These are phyloP conservation scores for Synanthedon myopaeformis DNA, from an alignment of 2,888 invertebrate species.

Conservation along the genomic window DNA sequence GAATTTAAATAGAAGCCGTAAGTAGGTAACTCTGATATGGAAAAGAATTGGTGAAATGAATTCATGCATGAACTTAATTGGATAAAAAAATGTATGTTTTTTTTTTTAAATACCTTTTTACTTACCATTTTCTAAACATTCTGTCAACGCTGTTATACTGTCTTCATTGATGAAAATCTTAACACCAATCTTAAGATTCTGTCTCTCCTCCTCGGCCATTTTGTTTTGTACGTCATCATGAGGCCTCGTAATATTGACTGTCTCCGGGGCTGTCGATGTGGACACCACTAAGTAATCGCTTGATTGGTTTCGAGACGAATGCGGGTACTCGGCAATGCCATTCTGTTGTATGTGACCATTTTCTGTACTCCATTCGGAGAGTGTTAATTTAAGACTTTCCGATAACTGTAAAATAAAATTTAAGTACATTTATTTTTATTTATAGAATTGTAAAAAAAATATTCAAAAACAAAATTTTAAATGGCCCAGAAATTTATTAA, in stretches of 20 bases:
- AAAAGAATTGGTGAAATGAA: no score
- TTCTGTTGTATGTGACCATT: conserved; percentile 36
- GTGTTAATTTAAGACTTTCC: conserved; percentile 60
- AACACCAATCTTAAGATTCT: conserved; percentile 85
- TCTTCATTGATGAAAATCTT: conserved; percentile 86
- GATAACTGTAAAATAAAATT: conserved; percentile 42
- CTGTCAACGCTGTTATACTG: conserved; percentile 72
- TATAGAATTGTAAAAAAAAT: no score
- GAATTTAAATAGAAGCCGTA: no score
- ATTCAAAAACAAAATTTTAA: no score
- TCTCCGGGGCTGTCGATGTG: conserved; percentile 23
- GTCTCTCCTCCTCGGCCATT: conserved; percentile 77
- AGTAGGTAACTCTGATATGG: no score
- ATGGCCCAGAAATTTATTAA: no score
- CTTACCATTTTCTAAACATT: conserved; percentile 81
- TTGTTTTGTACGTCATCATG: conserved; percentile 74
- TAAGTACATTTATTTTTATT: no score
- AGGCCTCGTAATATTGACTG: conserved; percentile 67
- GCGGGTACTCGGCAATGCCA: conserved; percentile 24
- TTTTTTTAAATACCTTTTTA: not conserved
- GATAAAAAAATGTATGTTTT: no score
- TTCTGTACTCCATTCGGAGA: conserved; percentile 52
- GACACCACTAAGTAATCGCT: conserved; percentile 50
- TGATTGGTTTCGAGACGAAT: conserved; percentile 26
- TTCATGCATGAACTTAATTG: no score